Evolutionary conservation across 2,797 vertebrate genomes (phyloP).

Genomic region (Loriculus beryllinus): DNA sequence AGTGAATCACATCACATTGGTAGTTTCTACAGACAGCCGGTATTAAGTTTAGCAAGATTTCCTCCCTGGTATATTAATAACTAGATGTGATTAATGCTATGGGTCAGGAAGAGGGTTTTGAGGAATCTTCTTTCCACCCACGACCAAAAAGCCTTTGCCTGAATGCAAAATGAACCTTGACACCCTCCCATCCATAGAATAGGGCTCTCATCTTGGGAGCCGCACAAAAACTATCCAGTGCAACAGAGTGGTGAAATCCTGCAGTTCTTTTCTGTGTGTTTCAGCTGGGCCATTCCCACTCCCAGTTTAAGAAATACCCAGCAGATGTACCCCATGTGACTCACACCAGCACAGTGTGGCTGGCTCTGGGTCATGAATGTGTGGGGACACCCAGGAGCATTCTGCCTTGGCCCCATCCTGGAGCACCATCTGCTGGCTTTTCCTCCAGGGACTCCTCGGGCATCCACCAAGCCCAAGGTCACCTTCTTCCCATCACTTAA

Average conservation of each 20-base stretch:
- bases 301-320: neutral
- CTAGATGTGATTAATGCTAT: constrained; percentile 6
- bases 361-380: fast-evolving
- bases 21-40: neutral
- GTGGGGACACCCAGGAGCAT: neutral
- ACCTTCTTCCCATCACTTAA: neutral
- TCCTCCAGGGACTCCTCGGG: neutral
- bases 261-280: neutral
- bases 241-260: neutral
- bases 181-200: fast-evolving
- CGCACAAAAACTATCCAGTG: neutral
- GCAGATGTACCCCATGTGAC: neutral
- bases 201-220: neutral
- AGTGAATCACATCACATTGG: neutral
- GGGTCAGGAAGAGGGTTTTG: constrained; percentile 45
- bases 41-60: constrained; percentile 24
- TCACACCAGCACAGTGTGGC: neutral
- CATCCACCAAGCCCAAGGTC: neutral
- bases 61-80: constrained; percentile 13
- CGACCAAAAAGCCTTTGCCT: neutral
- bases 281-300: neutral
- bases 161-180: neutral
- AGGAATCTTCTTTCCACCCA: constrained; percentile 42
- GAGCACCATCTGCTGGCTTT: constrained; percentile 47
- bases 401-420: neutral